Conservation (phyloP, 2,113 vertebrate genomes). For the Lycaon pictus region DNA sequence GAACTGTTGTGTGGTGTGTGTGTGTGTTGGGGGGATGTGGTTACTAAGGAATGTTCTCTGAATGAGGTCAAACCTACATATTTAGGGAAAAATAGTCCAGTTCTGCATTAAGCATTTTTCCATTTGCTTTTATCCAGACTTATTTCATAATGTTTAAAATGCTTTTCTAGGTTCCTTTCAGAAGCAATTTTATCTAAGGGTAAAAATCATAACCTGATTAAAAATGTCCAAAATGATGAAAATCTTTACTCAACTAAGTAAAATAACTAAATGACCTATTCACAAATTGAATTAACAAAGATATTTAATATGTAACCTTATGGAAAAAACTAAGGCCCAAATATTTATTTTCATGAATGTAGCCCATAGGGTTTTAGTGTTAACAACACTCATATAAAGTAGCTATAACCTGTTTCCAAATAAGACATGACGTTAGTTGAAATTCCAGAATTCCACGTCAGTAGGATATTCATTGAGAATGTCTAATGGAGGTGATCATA, state of each 20-base stretch:
- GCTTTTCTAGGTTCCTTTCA: not conserved
- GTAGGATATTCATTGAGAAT: not conserved
- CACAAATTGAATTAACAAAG: not conserved
- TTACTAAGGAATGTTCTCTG: not conserved
- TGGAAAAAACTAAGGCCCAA: not conserved
- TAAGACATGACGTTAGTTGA: conserved; percentile 47
- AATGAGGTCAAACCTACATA: not conserved
- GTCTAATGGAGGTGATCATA: not conserved
- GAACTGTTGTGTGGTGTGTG: not conserved
- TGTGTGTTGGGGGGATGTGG: not conserved
- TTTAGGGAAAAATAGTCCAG: not conserved
- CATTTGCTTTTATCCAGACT: not conserved
- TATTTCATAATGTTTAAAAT: not conserved
- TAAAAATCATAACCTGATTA: conserved; percentile 43
- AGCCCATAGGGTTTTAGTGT: not conserved
- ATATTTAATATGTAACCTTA: not conserved
- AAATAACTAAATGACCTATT: not conserved
- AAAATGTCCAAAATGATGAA: conserved; percentile 32
- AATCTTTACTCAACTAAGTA: not conserved
- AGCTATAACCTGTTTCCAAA: not conserved
- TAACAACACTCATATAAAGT: not conserved
- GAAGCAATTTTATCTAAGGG: not conserved
- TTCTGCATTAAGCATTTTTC: not conserved
- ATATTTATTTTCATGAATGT: conserved; percentile 37
- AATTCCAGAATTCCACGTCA: conserved; percentile 34